Evolutionary conservation across 1,140 invertebrate species (phyloP).

Genomic region (Streblospio benedicti): DNA sequence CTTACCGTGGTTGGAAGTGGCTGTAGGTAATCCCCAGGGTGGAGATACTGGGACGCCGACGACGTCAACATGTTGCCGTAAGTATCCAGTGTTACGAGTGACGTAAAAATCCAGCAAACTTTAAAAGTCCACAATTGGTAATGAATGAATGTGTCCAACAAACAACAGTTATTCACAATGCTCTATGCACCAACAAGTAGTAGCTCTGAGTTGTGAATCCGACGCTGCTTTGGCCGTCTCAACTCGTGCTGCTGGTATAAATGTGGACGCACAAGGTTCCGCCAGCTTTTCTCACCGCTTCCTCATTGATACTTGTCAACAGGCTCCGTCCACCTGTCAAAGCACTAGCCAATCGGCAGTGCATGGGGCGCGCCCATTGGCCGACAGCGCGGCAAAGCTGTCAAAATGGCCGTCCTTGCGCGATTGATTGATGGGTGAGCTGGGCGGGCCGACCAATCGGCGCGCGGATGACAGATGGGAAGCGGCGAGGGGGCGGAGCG

Average conservation of each 20-base stretch:
- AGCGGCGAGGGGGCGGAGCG: background rate
- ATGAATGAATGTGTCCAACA: background rate
- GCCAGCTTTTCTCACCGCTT: background rate
- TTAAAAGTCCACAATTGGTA: background rate
- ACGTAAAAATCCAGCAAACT: background rate
- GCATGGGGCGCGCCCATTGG: background rate
- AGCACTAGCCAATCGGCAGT: background rate
- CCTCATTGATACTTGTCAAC: too few relatives aligned
- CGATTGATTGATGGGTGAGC: slow-evolving; percentile 29
- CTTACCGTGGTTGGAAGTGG: slow-evolving; percentile 45
- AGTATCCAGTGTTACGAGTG: slow-evolving; percentile 1
- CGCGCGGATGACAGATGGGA: slow-evolving; percentile 29
- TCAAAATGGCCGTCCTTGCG: background rate
- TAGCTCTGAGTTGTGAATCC: background rate
- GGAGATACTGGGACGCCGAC: slow-evolving; percentile 38
- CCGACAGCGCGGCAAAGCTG: background rate
- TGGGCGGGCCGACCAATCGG: slow-evolving; percentile 32
- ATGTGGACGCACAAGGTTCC: background rate
- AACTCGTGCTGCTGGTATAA: background rate
- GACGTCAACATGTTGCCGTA: slow-evolving; percentile 32
- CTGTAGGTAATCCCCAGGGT: slow-evolving; percentile 45
- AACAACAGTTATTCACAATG: background rate
- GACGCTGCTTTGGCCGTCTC: background rate
- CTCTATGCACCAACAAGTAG: background rate
- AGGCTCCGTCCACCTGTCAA: too few relatives aligned